phyloP scores from a whole-genome alignment of 2,113 vertebrate genomes.

The Oryzias curvinotus region DNA sequence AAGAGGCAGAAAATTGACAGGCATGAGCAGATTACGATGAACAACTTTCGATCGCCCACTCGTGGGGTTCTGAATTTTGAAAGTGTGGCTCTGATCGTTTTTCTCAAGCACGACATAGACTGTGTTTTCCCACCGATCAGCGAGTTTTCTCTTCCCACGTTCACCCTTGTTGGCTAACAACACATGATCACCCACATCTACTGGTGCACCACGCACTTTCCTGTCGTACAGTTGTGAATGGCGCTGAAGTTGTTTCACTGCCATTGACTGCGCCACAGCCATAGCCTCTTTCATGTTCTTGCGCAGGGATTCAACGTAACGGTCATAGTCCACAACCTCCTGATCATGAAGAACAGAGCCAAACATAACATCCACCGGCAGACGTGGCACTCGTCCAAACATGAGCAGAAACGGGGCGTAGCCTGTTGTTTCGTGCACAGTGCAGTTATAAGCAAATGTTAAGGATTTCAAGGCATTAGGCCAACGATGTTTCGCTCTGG shows the following conservation, averaged over 20 bases:
- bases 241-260: too few species aligned
- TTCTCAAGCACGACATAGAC: neutral
- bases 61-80: neutral
- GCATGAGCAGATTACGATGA: slow-evolving; percentile 3
- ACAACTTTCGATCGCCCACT: neutral
- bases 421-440: neutral
- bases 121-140: neutral
- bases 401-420: slow-evolving; percentile 6
- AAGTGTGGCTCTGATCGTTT: neutral
- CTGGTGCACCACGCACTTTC: neutral
- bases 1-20: too few species aligned
- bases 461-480: neutral
- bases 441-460: slow-evolving; percentile 7
- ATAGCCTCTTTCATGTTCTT: too few species aligned
- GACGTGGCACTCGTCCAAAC: slow-evolving; percentile 1
- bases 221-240: too few species aligned
- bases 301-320: too few species aligned
- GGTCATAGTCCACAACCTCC: too few species aligned
- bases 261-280: too few species aligned
- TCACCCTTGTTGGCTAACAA: neutral
- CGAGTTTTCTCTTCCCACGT: neutral
- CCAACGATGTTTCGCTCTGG: slow-evolving; percentile 2
- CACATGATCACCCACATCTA: neutral
- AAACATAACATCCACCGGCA: neutral
- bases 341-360: neutral